Base-by-base conservation (phyloP, 2,888 invertebrate genomes). In the Leucophenga montana region DNA sequence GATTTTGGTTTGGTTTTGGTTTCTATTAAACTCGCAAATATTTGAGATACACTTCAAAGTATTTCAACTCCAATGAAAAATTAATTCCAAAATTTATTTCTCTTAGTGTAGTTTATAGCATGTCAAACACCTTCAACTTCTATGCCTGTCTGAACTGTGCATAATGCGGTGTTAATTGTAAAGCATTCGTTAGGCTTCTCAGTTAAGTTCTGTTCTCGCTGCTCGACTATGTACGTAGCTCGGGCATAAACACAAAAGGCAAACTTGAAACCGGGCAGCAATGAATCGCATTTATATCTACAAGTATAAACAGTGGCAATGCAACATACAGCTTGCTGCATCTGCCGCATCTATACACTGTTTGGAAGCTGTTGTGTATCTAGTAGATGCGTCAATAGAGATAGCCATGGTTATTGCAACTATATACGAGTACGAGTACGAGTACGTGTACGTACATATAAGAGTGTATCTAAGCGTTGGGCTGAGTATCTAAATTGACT, bases 181-280 rank as follows among this genome's bases (percentile, higher is more conserved):
- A 73, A 69, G 75, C 72, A 76, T 75, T 76, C 73, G 76, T 77
- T 76, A 78, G 77, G 75, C 76, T 76, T 75, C 77, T 14, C 39
- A 54, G 13, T 54, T 20, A 20, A 20, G 18, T 57, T 39, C 39
- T 48, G 48, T 22, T 44, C 18, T 48, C 27, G 27, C 5, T 46
- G 11, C 18, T 39, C 54, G 20, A 54, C 54, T 18, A 50, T 44
- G 44, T 18, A n/a, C n/a, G n/a, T n/a, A n/a, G n/a, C n/a, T n/a
- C n/a, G n/a, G n/a, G n/a, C n/a, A 4, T 18, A 27, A 66, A 39
- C 16, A 20, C 27, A 31, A 20, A 27, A 68, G 46, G 67, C 48
- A 50, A 46, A 48, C 18, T 13, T 18, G 39, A 39, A 39, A 39
- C 39, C 39, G 9, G 11, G 39, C 50, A 50, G 50, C n/a, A 16